These are phyloP conservation scores for Taurulus bubalis DNA, from an alignment of 2,113 vertebrate genomes.

Conservation along the genomic window DNA sequence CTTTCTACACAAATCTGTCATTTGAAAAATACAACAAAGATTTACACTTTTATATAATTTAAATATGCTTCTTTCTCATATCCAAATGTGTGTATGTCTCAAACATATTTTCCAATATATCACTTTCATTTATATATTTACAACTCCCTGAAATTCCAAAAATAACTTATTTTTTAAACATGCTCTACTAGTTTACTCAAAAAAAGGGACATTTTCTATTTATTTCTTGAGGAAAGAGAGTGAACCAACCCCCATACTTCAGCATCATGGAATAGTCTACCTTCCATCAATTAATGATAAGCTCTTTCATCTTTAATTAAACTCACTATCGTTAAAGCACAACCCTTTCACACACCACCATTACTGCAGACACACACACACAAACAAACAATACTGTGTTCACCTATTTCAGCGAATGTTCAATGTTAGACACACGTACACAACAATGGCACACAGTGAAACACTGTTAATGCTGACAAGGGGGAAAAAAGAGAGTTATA, in stretches of 20 bases:
- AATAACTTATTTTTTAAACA: not conserved
- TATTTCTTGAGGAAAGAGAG: not conserved
- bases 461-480: conserved; percentile 70
- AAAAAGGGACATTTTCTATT: not conserved
- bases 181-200: not conserved
- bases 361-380: conserved; percentile 1
- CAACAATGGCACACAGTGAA: conserved; percentile 21
- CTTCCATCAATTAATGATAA: conserved; percentile 82
- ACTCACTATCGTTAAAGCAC: conserved; percentile 68
- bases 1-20: conserved; percentile 20
- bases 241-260: conserved; percentile 24
- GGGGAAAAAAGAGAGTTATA: conserved; percentile 66
- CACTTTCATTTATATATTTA: not conserved
- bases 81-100: not conserved
- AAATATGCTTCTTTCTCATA: conserved; percentile 1
- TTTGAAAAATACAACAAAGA: conserved; percentile 11
- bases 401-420: conserved; percentile 12
- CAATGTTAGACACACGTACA: conserved; percentile 26
- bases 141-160: not conserved
- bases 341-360: conserved; percentile 37
- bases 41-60: conserved; percentile 27
- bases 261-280: conserved; percentile 52
- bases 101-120: not conserved
- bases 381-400: conserved; percentile 27
- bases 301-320: conserved; percentile 83